Conservation (phyloP, 2,888 invertebrate species). For the Pelosia muscerda region DNA sequence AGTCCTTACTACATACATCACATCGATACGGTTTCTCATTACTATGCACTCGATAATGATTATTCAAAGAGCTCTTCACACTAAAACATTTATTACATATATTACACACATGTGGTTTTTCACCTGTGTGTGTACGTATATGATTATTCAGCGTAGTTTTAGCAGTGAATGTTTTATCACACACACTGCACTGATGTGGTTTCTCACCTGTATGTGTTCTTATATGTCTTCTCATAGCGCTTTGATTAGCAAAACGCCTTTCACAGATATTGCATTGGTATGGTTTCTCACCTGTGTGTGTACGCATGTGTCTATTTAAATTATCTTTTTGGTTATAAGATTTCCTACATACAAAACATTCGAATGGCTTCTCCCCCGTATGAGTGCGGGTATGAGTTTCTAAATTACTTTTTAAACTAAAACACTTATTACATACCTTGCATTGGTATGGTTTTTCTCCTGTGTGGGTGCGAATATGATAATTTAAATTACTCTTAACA, state of each 20-base stretch:
- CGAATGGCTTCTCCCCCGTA: constrained; percentile 15
- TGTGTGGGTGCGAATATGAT: constrained; percentile 22
- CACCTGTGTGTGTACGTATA: constrained; percentile 15
- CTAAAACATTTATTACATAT: constrained; percentile 17
- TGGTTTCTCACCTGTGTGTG: constrained; percentile 18
- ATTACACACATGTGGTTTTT: constrained; percentile 19
- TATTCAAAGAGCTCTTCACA: constrained; percentile 5
- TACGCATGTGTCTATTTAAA: constrained; percentile 13
- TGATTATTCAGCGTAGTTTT: constrained; percentile 10
- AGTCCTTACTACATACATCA: constrained; percentile 12
- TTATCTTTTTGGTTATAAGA: constrained; percentile 13
- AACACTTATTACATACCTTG: constrained; percentile 6
- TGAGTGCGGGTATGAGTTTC: constrained; percentile 12
- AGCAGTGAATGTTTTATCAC: constrained; percentile 10
- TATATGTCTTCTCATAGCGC: constrained; percentile 11
- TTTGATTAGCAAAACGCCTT: constrained; percentile 10
- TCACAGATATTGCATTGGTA: constrained; percentile 11
- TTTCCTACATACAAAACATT: constrained; percentile 9
- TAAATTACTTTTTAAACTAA: constrained; percentile 13
- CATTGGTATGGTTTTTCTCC: constrained; percentile 21
- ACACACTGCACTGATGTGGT: constrained; percentile 14
- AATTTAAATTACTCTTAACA: constrained; percentile 13
- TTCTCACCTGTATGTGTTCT: constrained; percentile 17
- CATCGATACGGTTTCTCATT: constrained; percentile 22
- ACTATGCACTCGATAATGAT: constrained; percentile 19